phyloP scores from a whole-genome alignment of 2,113 vertebrate genomes.

The Callochromis pleurospilus region DNA sequence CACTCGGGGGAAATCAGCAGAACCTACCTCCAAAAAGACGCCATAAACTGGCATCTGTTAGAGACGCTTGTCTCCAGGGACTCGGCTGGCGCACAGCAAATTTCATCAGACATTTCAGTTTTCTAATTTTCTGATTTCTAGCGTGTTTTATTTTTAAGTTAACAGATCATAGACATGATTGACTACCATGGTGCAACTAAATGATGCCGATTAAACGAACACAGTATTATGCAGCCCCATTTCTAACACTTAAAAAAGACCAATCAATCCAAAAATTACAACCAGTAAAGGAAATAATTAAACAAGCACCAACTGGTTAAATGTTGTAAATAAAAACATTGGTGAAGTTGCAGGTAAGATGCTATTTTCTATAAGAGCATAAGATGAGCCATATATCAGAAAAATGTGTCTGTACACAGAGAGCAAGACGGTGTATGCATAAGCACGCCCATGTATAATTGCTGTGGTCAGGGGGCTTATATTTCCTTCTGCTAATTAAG shows the following conservation, averaged over 20 bases:
- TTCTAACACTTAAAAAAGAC: background rate
- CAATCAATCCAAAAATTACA: background rate
- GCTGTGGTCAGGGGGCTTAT: slow-evolving; percentile 29
- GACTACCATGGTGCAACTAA: background rate
- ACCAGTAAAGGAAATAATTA: background rate
- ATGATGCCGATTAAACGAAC: background rate
- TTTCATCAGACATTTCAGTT: background rate
- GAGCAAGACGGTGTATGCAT: background rate
- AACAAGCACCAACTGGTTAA: background rate
- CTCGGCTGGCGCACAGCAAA: background rate
- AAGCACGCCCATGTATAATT: slow-evolving; percentile 44
- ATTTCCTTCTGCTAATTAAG: slow-evolving; percentile 56
- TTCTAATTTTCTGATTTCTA: background rate
- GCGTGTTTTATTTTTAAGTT: background rate
- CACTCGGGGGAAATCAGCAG: slow-evolving; percentile 52
- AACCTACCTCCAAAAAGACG: slow-evolving; percentile 3
- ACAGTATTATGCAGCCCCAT: background rate
- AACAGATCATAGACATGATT: background rate
- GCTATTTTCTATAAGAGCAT: background rate
- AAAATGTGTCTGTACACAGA: background rate
- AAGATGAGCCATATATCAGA: background rate
- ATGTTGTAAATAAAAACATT: background rate
- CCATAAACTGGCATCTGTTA: background rate
- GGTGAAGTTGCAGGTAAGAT: background rate
- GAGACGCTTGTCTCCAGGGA: background rate